Conservation (phyloP, 2,797 vertebrate species). For the Myoxocephalus aenaeus region DNA sequence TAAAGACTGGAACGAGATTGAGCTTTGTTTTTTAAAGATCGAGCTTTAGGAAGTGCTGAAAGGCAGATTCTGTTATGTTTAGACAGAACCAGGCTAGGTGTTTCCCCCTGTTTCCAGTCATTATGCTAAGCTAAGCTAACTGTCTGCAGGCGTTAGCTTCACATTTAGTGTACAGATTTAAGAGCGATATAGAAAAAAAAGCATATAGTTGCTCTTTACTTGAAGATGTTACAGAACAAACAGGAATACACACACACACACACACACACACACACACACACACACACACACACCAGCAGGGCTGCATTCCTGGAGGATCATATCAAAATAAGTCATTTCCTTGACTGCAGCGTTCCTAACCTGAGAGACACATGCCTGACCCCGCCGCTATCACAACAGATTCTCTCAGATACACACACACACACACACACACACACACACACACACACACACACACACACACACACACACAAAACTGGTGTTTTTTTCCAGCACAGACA, state of each 20-base stretch:
- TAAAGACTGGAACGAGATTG: too few species aligned
- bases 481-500: constrained; percentile 57
- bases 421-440: constrained; percentile 16
- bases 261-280: too few species aligned
- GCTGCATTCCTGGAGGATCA: constrained; percentile 7
- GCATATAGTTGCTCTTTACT: not conserved
- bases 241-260: too few species aligned
- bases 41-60: too few species aligned
- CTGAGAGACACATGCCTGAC: constrained; percentile 16
- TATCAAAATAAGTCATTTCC: constrained; percentile 31
- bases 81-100: too few species aligned
- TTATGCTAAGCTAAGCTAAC: too few species aligned
- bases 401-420: not conserved
- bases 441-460: constrained; percentile 14
- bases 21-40: too few species aligned
- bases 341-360: constrained; percentile 27
- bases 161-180: too few species aligned
- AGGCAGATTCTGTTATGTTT: too few species aligned
- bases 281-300: not conserved
- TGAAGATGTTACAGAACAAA: constrained; percentile 21
- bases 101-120: too few species aligned
- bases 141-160: too few species aligned
- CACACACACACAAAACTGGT: constrained; percentile 29
- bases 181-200: too few species aligned
- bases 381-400: constrained; percentile 7